These are phyloP conservation scores for Polietes domitor DNA, from an alignment of 2,888 invertebrate genomes.

Conservation along the genomic window DNA sequence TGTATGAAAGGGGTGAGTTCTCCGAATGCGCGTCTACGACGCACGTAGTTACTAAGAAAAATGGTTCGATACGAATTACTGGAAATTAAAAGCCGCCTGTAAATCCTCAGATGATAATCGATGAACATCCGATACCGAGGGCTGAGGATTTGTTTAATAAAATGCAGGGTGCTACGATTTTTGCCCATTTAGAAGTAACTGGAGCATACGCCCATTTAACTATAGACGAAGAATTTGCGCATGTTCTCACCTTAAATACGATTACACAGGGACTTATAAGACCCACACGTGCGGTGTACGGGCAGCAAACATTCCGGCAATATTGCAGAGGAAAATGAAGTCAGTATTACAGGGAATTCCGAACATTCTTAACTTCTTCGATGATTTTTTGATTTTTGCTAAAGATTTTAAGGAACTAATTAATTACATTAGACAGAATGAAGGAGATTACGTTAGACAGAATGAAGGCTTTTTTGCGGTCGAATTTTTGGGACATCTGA, in stretches of 20 bases:
- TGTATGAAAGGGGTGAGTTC: slow-evolving; percentile 35
- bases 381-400: slow-evolving; percentile 36
- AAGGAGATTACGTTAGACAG: neutral
- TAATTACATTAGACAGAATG: too few species aligned
- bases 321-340: slow-evolving; percentile 50
- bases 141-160: slow-evolving; percentile 36
- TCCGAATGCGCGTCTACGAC: slow-evolving; percentile 39
- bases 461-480: too few species aligned
- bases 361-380: slow-evolving; percentile 28
- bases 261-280: slow-evolving; percentile 45
- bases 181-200: slow-evolving; percentile 24
- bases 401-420: slow-evolving; percentile 21
- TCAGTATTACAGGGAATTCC: slow-evolving; percentile 20
- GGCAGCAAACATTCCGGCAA: slow-evolving; percentile 59
- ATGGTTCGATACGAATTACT: neutral
- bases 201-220: neutral
- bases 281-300: slow-evolving; percentile 41
- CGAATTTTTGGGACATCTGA: too few species aligned
- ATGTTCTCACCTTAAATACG: slow-evolving; percentile 42
- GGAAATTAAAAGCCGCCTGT: slow-evolving; percentile 25
- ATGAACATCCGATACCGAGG: slow-evolving; percentile 21
- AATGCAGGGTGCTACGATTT: slow-evolving; percentile 33
- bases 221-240: too few species aligned
- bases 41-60: slow-evolving; percentile 30
- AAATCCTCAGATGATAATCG: neutral